These are phyloP conservation scores for Drosophila kokeensis DNA, from an alignment of 2,888 invertebrate genomes.

Conservation along the genomic window DNA sequence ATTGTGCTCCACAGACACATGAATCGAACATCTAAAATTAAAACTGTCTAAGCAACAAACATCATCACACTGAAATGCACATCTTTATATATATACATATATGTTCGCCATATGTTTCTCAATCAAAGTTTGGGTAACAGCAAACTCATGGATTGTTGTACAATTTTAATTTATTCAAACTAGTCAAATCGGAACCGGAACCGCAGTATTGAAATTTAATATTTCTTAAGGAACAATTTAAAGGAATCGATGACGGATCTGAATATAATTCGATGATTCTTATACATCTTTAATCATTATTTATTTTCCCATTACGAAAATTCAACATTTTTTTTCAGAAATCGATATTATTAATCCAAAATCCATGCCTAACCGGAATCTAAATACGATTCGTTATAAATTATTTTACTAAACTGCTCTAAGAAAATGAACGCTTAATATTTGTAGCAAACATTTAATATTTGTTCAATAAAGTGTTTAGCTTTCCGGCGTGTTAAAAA, in stretches of 20 bases:
- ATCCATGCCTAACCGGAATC: background rate
- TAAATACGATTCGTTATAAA: background rate
- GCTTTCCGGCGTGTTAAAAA: background rate
- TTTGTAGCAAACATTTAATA: background rate
- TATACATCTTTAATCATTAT: background rate
- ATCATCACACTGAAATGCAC: background rate
- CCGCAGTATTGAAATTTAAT: background rate
- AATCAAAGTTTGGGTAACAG: background rate
- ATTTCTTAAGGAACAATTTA: background rate
- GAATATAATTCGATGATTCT: background rate
- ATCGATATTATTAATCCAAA: background rate
- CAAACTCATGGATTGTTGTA: background rate
- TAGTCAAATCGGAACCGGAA: background rate
- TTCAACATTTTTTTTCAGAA: background rate
- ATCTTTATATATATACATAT: background rate
- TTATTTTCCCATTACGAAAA: no score
- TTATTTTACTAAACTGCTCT: background rate
- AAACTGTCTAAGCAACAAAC: background rate
- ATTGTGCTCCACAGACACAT: conserved; percentile 2
- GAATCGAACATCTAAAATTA: conserved; percentile 29
- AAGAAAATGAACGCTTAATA: background rate
- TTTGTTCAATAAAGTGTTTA: background rate
- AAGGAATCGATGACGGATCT: background rate
- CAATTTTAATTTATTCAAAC: background rate
- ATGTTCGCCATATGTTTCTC: conserved; percentile 5